Conservation (phyloP, 1,140 invertebrate genomes). For the Drosophila persimilis region DNA sequence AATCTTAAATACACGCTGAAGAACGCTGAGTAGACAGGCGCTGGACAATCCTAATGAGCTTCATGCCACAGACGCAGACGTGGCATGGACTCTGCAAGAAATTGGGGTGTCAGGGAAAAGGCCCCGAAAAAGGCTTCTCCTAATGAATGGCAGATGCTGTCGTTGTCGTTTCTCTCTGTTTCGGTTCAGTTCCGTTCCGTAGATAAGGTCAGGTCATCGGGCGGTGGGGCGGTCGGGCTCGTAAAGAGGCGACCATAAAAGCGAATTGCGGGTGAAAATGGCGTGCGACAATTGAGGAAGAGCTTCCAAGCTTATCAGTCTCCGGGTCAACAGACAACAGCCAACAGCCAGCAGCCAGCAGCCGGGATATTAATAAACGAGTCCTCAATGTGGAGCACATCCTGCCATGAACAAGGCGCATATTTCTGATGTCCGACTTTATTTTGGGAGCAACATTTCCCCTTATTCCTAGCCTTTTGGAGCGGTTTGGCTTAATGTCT, state of each 20-base stretch:
- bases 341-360: background rate
- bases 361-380: constrained; percentile 37
- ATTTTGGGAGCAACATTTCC: background rate
- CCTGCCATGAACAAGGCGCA: constrained; percentile 10
- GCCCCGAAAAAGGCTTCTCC: background rate
- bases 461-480: background rate
- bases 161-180: no score
- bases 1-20: background rate
- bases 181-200: background rate
- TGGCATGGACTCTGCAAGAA: constrained; percentile 37
- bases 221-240: constrained; percentile 38
- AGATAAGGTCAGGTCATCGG: constrained; percentile 71
- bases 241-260: constrained; percentile 66
- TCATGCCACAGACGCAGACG: constrained; percentile 24
- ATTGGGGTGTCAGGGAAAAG: constrained; percentile 28
- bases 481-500: constrained; percentile 45
- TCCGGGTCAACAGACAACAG: background rate
- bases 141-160: no score
- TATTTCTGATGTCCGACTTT: constrained; percentile 19
- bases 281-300: constrained; percentile 20
- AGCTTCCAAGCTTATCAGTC: constrained; percentile 25
- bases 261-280: constrained; percentile 44
- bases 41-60: constrained; percentile 60
- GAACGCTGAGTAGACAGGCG: constrained; percentile 21
- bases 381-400: constrained; percentile 30